A percentile compares a stretch with the other conserved stretches of the same genome.
These are phyloP conservation scores for Elephas maximus DNA, from an alignment of 2,113 vertebrate genomes.

Conservation along the genomic window DNA sequence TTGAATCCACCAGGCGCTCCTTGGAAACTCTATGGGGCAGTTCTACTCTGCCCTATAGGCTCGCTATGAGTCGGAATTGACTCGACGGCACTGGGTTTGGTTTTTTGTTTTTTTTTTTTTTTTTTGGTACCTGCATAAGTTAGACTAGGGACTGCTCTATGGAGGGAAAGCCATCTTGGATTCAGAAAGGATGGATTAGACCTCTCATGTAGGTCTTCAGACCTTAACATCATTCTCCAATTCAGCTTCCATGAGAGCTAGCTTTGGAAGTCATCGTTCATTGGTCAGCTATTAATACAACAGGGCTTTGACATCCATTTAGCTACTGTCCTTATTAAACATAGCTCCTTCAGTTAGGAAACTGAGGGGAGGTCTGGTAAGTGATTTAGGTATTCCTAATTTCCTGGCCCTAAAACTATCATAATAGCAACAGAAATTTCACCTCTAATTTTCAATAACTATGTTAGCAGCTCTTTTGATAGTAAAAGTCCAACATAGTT, in stretches of 20 bases:
- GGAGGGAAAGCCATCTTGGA: background rate
- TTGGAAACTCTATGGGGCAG: no score
- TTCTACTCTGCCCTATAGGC: no score
- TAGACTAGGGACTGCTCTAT: background rate
- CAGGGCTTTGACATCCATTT: background rate
- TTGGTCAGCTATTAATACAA: background rate
- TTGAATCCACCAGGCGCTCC: no score
- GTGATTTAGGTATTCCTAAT: background rate
- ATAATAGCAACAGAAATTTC: background rate
- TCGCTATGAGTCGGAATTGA: no score
- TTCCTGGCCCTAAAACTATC: background rate
- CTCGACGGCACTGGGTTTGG: no score
- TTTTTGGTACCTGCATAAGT: background rate
- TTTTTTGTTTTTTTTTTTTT: no score
- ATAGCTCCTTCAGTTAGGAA: background rate
- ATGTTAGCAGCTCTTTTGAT: background rate
- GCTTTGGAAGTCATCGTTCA: background rate
- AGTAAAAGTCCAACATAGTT: background rate
- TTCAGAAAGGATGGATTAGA: background rate
- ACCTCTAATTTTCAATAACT: background rate
- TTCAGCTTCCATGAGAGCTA: background rate
- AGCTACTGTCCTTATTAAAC: background rate
- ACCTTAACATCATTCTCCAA: background rate
- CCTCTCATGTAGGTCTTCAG: background rate
- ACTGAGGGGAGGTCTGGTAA: background rate